Percentiles rank a stretch among this genome's conserved stretches.
phyloP scores from a whole-genome alignment of 2,797 vertebrate genomes.

The Rhynchonycteris naso region DNA sequence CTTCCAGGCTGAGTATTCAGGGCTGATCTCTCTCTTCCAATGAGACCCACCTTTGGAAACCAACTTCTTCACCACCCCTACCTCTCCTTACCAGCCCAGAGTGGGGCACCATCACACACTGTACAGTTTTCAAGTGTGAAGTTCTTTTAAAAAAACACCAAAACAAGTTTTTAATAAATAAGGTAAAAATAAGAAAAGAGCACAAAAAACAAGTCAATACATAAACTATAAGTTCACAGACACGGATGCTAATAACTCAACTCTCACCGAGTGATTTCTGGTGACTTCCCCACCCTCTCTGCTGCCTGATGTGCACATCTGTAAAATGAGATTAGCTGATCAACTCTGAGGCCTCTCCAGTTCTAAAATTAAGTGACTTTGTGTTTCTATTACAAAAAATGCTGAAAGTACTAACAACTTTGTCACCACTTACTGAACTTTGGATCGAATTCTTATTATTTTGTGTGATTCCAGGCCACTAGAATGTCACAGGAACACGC shows the following conservation, averaged over 20 bases:
- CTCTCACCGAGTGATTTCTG: not conserved
- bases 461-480: not conserved
- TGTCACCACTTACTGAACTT: not conserved
- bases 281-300: not conserved
- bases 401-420: not conserved
- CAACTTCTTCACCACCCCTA: not conserved
- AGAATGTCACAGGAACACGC: not conserved
- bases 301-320: not conserved
- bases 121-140: not conserved
- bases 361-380: not conserved
- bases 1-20: not conserved
- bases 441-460: conserved; percentile 12
- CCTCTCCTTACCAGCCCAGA: not conserved
- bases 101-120: not conserved
- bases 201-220: not conserved
- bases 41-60: not conserved
- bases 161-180: not conserved
- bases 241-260: not conserved
- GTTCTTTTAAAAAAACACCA: not conserved
- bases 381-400: not conserved
- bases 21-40: not conserved
- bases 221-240: not conserved
- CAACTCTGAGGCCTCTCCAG: not conserved
- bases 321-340: not conserved
- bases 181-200: not conserved